Percentiles rank a stretch among this genome's conserved stretches.
Conservation (phyloP, 2,113 vertebrate species). For the Rhodinocichla rosea region DNA sequence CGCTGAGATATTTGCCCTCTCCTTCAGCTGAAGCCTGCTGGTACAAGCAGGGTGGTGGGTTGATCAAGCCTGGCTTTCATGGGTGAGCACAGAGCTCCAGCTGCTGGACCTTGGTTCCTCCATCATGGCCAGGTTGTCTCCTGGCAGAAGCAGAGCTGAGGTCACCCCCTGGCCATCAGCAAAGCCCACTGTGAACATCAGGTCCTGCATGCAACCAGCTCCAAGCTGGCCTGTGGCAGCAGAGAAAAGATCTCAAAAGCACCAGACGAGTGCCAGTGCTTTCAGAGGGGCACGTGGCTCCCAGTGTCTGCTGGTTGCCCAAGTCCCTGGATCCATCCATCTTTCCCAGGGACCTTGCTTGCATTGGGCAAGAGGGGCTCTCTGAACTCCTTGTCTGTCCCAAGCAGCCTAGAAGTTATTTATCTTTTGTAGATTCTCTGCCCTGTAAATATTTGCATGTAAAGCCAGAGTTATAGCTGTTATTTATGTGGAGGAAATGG, state of each 20-base stretch:
- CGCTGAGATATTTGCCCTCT: background rate
- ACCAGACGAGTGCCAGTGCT: background rate
- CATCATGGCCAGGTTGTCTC: background rate
- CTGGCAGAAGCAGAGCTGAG: background rate
- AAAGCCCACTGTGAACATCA: background rate
- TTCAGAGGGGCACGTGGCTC: fast-evolving
- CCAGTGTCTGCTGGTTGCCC: background rate
- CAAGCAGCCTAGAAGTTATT: background rate
- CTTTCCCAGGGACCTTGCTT: background rate
- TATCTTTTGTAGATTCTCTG: background rate
- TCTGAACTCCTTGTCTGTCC: background rate
- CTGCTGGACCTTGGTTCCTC: background rate
- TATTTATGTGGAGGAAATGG: background rate
- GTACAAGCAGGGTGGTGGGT: background rate
- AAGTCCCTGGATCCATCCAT: background rate
- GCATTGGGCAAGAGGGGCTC: background rate
- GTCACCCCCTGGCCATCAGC: background rate
- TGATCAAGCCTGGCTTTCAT: background rate
- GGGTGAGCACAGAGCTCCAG: background rate
- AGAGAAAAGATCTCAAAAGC: background rate
- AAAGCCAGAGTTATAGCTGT: background rate
- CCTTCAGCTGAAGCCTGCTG: background rate
- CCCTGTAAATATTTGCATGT: conserved; percentile 22
- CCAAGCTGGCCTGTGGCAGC: background rate
- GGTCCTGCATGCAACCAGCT: background rate